These are phyloP conservation scores for Rhabdomys dilectus DNA, from an alignment of 2,113 vertebrate species.

Conservation along the genomic window DNA sequence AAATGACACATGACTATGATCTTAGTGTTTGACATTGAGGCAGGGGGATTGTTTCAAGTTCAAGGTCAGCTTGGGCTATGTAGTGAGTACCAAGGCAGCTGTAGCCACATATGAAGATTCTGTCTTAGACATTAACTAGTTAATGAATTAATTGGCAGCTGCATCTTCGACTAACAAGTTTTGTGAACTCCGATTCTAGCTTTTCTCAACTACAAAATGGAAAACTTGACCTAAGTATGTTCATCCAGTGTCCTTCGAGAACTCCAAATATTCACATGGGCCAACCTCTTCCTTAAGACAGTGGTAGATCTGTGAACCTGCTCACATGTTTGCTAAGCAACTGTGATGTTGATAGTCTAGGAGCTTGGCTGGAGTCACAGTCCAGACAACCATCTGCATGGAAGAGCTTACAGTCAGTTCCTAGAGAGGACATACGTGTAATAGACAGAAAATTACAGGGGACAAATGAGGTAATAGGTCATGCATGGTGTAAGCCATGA, in stretches of 20 bases:
- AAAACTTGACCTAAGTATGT: constrained; percentile 2
- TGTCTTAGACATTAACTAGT: neutral
- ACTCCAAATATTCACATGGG: neutral
- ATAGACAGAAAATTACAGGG: neutral
- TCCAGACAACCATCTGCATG: neutral
- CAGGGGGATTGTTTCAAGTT: neutral
- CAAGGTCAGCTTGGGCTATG: neutral
- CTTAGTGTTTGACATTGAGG: neutral
- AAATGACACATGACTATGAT: neutral
- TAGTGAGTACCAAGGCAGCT: neutral
- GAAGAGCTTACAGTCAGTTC: constrained; percentile 16
- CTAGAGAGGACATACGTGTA: neutral
- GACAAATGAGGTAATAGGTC: neutral
- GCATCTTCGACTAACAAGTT: neutral
- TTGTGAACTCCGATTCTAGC: neutral
- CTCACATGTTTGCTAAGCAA: neutral
- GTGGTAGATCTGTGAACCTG: neutral
- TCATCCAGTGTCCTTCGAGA: neutral
- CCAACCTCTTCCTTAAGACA: neutral
- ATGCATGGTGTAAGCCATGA: neutral
- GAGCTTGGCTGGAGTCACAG: neutral
- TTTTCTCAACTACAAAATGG: neutral
- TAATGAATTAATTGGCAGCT: neutral
- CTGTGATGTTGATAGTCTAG: neutral
- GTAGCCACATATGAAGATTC: neutral